A percentile compares a stretch with the other conserved stretches of the same genome.
These are phyloP conservation scores for Heliconius erato DNA, from an alignment of 2,888 invertebrate species.

Conservation along the genomic window DNA sequence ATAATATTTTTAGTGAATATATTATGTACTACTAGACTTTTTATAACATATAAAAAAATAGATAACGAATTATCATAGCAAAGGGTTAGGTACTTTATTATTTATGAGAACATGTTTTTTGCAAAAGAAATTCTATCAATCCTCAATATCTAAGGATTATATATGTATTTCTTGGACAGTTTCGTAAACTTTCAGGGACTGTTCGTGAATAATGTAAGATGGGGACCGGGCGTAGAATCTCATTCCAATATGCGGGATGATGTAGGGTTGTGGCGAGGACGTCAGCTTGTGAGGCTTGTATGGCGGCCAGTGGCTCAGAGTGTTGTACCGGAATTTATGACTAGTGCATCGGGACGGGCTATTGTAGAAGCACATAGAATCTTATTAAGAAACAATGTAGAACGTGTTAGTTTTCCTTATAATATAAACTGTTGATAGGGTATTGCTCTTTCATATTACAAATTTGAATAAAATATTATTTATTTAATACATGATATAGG, in stretches of 20 bases:
- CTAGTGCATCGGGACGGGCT: slow-evolving; percentile 54
- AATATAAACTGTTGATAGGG: too few species aligned
- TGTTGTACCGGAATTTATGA: slow-evolving; percentile 64
- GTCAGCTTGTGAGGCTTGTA: slow-evolving; percentile 75
- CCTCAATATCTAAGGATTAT: not conserved
- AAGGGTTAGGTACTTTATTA: not conserved
- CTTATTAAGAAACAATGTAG: slow-evolving; percentile 53
- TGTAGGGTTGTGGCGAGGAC: slow-evolving; percentile 85
- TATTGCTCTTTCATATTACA: too few species aligned
- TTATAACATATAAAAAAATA: not conserved
- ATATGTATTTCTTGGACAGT: not conserved
- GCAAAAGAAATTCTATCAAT: not conserved
- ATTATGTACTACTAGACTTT: not conserved
- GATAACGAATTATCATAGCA: not conserved
- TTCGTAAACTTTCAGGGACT: slow-evolving; percentile 70
- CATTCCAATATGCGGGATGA: slow-evolving; percentile 75
- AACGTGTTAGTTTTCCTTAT: slow-evolving; percentile 47
- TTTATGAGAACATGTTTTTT: not conserved
- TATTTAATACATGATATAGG: too few species aligned
- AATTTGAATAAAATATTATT: too few species aligned
- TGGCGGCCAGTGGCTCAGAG: slow-evolving; percentile 67
- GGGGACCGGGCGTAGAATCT: slow-evolving; percentile 85
- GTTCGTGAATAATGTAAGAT: slow-evolving; percentile 80
- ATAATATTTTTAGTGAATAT: not conserved
- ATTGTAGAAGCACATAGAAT: slow-evolving; percentile 62